Base-by-base conservation (phyloP, 2,113 vertebrate species). In the Tragelaphus strepsiceros region DNA sequence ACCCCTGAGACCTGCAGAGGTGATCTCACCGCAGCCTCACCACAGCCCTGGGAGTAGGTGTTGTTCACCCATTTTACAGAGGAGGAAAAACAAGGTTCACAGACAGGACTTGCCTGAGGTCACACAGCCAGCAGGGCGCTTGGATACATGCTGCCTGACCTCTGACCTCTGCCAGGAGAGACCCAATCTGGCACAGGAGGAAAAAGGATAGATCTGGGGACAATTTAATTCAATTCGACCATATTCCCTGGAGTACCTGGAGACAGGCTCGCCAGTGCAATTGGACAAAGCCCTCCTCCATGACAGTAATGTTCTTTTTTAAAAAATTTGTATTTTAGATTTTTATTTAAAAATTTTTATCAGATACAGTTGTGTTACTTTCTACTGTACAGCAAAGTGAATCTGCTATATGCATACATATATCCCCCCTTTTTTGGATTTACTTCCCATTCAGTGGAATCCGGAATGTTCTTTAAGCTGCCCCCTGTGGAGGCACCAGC, bases 401-500 rank as follows among this genome's bases (percentile, higher is more conserved):
- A 43, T 77, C 13, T 43, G 35, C 39, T 77, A 43, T 77, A 77
- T 77, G 22, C 35, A 26, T 26, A 77, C 6, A 14, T 43, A 77
- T 77, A 7, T 26, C 39, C 21, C 39, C 71, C 11, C 12, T 8
- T 77, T 43, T 77, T 14, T 14, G 71, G 39, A 17, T 43, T 77
- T 77, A 43, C 39, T 26, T 32, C 39, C 71, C 39, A 43, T 43
- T 77, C 14, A 77, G 71, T 43, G 22, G 71, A 77, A 43, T 77
- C 71, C 8, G 6, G 67, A 8, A 24, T 0, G 15, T 30, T n/a
- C 56, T 64, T 6, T 56, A 30, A 13, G 58, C 26, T 17, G 28
- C 10, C 43, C 12, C 49, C 2, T 3, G 2, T 1, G 26, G 2
- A 6, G 35, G 30, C 11, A 11, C 7, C 0, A 39, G 62, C 6